Base-by-base conservation (phyloP, 2,888 invertebrate genomes). In the Hydroisotoma schaefferi region DNA sequence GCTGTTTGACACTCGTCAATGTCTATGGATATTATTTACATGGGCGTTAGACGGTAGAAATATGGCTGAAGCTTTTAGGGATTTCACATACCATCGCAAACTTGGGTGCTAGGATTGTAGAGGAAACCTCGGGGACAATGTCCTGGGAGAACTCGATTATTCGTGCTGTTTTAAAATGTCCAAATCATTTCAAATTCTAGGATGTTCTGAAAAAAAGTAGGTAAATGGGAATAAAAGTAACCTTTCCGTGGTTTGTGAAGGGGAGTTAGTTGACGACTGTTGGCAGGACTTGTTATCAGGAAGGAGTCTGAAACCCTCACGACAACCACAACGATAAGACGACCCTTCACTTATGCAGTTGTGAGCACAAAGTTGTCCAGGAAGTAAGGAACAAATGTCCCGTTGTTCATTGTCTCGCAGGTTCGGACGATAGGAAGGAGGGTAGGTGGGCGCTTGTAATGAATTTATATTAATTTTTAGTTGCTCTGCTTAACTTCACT, bases 311-410 rank as follows among this genome's bases (percentile, higher is more conserved):
- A 80, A 87, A 0, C 87, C 88, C 57, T 84, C 80, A 53, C 83
- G 82, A 74, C 89, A 89, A 67, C 83, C 82, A 73, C 89, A 88
- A 64, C 78, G 80, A 74, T 84, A 88, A 0, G 88, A 87, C 1
- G 85, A 85, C 0, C 82, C 84, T 0, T 84, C 81, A 1, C 89
- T 86, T 25, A 88, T 82, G 74, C 90, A 91, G 71, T 86, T 83
- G 71, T 90, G 89, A 0, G 87, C 86, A 75, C 90, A 91, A 15
- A 87, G 77, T 73, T 80, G 76, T n/a, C 80, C 80, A 5, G 74
- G 78, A 67, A 83, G 80, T 38, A 79, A 68, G 38, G 81, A 80
- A 73, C 85, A 85, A 49, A 84, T 78, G 70, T 83, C 82, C 71
- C 80, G 81, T 12, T 57, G 51, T 37, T 69, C 68, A 10, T 22